Evolutionary conservation across 2,888 invertebrate genomes (phyloP), one percentile per base, ranked within the genome.

Genomic region (Diogma glabrata): DNA sequence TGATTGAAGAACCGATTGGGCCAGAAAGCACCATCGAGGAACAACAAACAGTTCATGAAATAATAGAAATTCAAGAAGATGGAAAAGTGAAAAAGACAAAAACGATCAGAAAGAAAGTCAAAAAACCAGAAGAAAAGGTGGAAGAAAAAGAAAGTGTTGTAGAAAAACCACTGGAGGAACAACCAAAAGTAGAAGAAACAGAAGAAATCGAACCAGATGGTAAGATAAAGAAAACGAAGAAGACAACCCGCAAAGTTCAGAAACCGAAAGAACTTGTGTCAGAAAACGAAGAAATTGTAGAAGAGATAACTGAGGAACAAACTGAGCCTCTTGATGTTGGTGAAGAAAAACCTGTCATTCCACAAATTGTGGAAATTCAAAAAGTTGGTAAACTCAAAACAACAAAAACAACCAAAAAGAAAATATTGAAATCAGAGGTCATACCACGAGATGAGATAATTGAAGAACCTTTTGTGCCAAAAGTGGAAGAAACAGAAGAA

Each of bases 1-100:
- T 71, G 55, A 63, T 68, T 2, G 60, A 64, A 0, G 67, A 70
- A 54, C 70, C n/a, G n/a, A n/a, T n/a, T n/a, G n/a, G 72, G 57
- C 56, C 64, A 3, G 63, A 61, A 1, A 54, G 47, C 49, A 47
- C 36, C 38, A 17, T 9, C 33, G 63, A 67, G 51, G 63, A 70
- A 26, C 65, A 65, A 20, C 64, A 66, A 30, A 67, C 67, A 3
- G 64, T 24, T 48, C 55, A 56, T 16, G 52, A 43, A 26, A 55
- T 57, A 47, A 36, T 33, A 26, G 61, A 64, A 19, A 62, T 49
- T 20, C 24, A 40, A 5, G 50, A 51, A 50, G 26, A 51, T 36
- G 43, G 43, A 14, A 43, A 43, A 12, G 12, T 43, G 2, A 43
- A 43, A 14, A 43, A 43, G 23, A 43, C 23, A n/a, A 43, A 22